Conservation (phyloP, 2,888 invertebrate species). For the Drosophila rellima region DNA sequence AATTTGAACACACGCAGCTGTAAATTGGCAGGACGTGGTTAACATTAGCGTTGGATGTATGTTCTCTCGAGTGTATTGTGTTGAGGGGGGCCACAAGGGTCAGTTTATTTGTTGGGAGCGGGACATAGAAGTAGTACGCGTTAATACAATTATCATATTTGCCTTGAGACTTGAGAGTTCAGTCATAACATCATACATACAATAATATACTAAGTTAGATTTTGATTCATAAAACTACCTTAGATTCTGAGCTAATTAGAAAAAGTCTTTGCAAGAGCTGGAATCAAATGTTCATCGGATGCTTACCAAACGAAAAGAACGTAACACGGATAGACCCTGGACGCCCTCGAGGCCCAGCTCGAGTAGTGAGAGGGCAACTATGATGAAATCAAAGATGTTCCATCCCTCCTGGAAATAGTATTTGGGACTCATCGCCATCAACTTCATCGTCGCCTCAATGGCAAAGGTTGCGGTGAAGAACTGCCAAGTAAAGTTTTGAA, state of each 20-base stretch:
- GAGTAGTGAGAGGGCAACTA: conserved; percentile 97
- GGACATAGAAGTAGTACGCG: conserved; percentile 3
- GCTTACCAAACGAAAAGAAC: conserved; percentile 99
- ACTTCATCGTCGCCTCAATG: conserved; percentile 96
- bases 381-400: conserved; percentile 99
- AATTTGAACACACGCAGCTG: conserved; percentile 99
- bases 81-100: not conserved
- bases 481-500: conserved; percentile 87
- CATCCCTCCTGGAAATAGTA: conserved; percentile 99
- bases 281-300: not conserved
- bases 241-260: conserved; percentile 42
- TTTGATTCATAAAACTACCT: conserved; percentile 33
- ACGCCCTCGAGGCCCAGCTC: conserved; percentile 97
- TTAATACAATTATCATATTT: conserved; percentile 6
- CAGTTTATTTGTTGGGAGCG: not conserved
- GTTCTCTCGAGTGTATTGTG: conserved; percentile 20
- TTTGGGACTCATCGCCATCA: conserved; percentile 98
- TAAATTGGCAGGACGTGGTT: conserved; percentile 67
- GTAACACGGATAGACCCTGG: conserved; percentile 97
- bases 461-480: conserved; percentile 99
- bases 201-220: not conserved
- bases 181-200: conserved; percentile 5
- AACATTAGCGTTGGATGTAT: conserved; percentile 37
- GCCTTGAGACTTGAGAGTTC: not conserved
- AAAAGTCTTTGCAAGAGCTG: conserved; percentile 1